Conservation (phyloP, 2,888 invertebrate genomes). For the Heliconius charithonia region DNA sequence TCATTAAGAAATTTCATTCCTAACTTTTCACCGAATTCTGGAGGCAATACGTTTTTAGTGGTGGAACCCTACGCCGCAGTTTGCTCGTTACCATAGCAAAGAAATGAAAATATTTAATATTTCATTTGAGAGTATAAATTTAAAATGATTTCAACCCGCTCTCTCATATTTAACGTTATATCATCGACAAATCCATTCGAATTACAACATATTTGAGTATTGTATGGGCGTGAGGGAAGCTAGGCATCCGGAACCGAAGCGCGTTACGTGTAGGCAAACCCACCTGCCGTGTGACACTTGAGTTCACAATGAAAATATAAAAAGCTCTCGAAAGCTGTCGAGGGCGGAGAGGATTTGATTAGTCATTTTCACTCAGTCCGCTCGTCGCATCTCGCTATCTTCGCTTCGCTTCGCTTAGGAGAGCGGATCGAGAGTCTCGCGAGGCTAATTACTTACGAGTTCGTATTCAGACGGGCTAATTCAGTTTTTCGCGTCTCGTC, state of each 20-base stretch:
- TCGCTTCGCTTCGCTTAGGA: constrained; percentile 79
- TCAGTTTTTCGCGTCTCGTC: constrained; percentile 77
- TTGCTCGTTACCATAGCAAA: too few species aligned
- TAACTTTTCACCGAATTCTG: too few species aligned
- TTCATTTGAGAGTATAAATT: not conserved
- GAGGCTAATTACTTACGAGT: constrained; percentile 83
- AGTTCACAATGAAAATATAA: constrained; percentile 80
- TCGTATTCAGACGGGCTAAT: constrained; percentile 80
- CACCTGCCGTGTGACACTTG: constrained; percentile 73
- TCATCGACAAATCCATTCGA: constrained; percentile 4
- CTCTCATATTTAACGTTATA: not conserved
- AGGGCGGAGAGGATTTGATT: constrained; percentile 82
- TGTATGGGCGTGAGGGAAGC: constrained; percentile 31
- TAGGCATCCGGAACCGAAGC: constrained; percentile 34
- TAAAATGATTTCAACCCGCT: not conserved
- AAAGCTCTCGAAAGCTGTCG: constrained; percentile 75
- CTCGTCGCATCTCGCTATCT: constrained; percentile 72
- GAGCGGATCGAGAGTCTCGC: constrained; percentile 80
- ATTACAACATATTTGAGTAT: constrained; percentile 12
- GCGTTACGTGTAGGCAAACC: constrained; percentile 55
- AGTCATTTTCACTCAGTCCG: constrained; percentile 79
- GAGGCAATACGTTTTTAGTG: too few species aligned
- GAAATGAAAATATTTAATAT: too few species aligned
- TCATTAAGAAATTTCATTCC: too few species aligned
- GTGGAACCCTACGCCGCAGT: too few species aligned